phyloP scores from a whole-genome alignment of 2,113 vertebrate species.

The Leucoraja erinaceus region DNA sequence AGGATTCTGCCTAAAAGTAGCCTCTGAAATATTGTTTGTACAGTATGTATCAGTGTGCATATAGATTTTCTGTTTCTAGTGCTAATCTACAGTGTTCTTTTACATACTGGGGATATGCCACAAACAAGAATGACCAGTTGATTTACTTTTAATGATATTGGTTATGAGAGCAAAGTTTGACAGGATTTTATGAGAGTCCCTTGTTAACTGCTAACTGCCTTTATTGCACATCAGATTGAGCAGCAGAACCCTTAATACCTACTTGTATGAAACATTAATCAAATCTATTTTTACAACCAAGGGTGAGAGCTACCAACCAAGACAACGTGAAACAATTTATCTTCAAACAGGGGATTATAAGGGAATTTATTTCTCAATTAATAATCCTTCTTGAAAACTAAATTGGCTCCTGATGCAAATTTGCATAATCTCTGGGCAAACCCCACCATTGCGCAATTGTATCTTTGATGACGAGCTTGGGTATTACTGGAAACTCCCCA shows the following conservation, averaged over 20 bases:
- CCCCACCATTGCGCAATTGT: neutral
- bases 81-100: neutral
- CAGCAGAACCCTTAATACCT: neutral
- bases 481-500: neutral
- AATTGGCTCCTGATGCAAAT: neutral
- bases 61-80: neutral
- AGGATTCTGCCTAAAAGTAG: no score
- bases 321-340: neutral
- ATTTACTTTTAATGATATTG: neutral
- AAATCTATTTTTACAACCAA: neutral
- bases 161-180: neutral
- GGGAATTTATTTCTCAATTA: neutral
- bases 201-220: neutral
- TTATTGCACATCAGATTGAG: neutral
- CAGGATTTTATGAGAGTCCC: neutral
- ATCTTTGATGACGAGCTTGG: neutral
- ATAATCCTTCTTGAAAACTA: neutral
- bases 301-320: neutral
- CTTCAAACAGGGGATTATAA: neutral
- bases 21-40: no score
- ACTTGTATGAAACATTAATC: neutral
- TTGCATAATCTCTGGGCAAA: neutral
- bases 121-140: neutral
- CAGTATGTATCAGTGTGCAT: no score
- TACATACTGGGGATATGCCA: neutral